Percentiles rank a stretch among this genome's conserved stretches.
phyloP scores from a whole-genome alignment of 2,113 vertebrate genomes.

The Cairina moschata region DNA sequence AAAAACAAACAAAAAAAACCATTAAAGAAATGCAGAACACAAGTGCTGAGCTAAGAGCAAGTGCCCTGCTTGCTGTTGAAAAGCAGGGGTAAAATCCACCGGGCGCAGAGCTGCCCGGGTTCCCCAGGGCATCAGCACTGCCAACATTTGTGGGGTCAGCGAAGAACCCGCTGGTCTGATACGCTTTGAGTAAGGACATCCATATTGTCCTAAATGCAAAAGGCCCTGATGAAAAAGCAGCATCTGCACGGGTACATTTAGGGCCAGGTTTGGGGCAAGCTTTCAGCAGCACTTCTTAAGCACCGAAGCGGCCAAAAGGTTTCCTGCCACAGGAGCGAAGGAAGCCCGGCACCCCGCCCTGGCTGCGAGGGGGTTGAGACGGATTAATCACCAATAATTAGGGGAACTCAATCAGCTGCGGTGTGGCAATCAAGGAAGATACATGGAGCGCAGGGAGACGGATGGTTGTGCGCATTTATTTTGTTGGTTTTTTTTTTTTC shows the following conservation, averaged over 20 bases:
- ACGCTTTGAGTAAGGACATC: no score
- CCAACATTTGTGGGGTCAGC: not conserved
- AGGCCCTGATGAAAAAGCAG: not conserved
- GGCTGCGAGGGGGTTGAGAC: not conserved
- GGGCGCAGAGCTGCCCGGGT: not conserved
- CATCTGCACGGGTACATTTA: rapidly evolving
- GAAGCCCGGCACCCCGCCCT: rapidly evolving
- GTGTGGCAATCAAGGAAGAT: not conserved
- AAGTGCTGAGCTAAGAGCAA: not conserved
- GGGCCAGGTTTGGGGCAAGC: not conserved
- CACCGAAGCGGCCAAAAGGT: not conserved
- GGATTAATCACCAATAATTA: not conserved
- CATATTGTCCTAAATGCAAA: not conserved
- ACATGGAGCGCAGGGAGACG: conserved; percentile 36
- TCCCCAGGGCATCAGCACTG: rapidly evolving
- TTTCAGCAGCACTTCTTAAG: not conserved
- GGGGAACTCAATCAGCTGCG: not conserved
- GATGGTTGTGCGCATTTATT: conserved; percentile 68
- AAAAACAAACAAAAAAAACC: not conserved
- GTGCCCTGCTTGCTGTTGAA: not conserved
- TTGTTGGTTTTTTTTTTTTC: not conserved
- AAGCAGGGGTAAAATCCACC: not conserved
- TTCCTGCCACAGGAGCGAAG: not conserved
- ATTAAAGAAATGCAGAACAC: not conserved
- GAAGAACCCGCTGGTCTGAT: no score